Evolutionary conservation across 2,113 vertebrate genomes (phyloP).

Genomic region (Setophaga kirtlandii): DNA sequence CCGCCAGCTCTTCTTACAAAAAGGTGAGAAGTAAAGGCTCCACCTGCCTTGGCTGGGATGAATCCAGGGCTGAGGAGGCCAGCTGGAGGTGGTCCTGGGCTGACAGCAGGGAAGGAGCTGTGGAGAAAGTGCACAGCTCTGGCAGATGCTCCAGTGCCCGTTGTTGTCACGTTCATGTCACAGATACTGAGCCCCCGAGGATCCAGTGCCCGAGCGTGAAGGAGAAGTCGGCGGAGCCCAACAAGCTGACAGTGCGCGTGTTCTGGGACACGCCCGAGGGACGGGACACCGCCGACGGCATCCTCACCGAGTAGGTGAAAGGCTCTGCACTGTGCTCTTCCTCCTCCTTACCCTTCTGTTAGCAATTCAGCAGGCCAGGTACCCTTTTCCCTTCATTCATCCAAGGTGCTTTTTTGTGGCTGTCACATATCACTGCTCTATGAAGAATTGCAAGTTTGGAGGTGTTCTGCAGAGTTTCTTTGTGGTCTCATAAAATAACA

Average conservation of each 20-base stretch:
- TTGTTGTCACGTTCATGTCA: neutral
- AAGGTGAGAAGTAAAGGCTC: neutral
- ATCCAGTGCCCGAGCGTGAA: conserved; percentile 94
- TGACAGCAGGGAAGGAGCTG: neutral
- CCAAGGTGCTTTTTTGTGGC: neutral
- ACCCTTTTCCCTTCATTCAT: neutral
- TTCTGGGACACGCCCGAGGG: conserved; percentile 96
- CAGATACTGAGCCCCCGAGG: conserved; percentile 90
- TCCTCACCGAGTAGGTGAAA: conserved; percentile 93
- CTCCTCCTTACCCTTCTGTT: neutral
- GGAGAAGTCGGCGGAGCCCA: conserved; percentile 91
- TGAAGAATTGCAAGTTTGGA: neutral
- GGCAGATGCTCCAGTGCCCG: neutral
- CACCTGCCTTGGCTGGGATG: neutral
- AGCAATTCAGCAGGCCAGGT: neutral
- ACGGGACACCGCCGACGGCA: conserved; percentile 92
- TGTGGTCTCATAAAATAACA: neutral
- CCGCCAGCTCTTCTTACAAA: neutral
- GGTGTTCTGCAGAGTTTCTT: neutral
- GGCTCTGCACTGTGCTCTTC: neutral
- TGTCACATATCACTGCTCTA: neutral
- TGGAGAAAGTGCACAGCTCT: neutral
- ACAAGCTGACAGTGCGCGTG: conserved; percentile 90
- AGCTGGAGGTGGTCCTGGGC: neutral
- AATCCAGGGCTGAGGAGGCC: neutral